phyloP scores from a whole-genome alignment of 2,797 vertebrate species.

The Choloepus didactylus region DNA sequence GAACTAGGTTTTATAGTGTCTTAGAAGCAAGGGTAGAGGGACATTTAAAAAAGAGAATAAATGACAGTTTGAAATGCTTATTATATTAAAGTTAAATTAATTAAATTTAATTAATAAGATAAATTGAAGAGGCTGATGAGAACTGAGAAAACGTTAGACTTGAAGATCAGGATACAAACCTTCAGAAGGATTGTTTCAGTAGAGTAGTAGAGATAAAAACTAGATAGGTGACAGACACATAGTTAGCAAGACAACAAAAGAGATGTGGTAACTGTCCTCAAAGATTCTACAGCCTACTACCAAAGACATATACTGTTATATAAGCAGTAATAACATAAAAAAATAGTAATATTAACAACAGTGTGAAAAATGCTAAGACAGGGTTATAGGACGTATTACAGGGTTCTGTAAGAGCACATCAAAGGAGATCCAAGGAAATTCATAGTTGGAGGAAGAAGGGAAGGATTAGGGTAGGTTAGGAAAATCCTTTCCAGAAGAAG shows the following conservation, averaged over 20 bases:
- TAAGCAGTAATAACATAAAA: not conserved
- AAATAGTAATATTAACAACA: not conserved
- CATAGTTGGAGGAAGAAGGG: not conserved
- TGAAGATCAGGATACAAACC: not conserved
- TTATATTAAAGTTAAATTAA: slow-evolving; percentile 17
- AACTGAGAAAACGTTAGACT: slow-evolving; percentile 12
- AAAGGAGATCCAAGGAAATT: not conserved
- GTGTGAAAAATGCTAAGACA: not conserved
- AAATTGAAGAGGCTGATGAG: not conserved
- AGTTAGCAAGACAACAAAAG: not conserved
- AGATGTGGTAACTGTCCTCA: not conserved
- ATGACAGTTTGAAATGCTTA: not conserved
- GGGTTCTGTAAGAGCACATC: not conserved
- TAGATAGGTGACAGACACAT: not conserved
- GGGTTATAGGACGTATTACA: not conserved
- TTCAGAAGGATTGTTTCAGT: slow-evolving; percentile 6
- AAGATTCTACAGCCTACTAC: not conserved
- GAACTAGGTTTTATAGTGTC: not conserved
- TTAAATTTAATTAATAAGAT: slow-evolving; percentile 5
- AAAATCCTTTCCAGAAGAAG: slow-evolving; percentile 43
- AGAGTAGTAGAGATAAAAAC: not conserved
- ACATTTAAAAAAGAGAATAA: not conserved
- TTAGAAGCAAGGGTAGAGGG: not conserved
- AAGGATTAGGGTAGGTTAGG: not conserved
- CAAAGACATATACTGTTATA: slow-evolving; percentile 33